Conservation (phyloP, 2,113 vertebrate species). For the Hyla sarda region DNA sequence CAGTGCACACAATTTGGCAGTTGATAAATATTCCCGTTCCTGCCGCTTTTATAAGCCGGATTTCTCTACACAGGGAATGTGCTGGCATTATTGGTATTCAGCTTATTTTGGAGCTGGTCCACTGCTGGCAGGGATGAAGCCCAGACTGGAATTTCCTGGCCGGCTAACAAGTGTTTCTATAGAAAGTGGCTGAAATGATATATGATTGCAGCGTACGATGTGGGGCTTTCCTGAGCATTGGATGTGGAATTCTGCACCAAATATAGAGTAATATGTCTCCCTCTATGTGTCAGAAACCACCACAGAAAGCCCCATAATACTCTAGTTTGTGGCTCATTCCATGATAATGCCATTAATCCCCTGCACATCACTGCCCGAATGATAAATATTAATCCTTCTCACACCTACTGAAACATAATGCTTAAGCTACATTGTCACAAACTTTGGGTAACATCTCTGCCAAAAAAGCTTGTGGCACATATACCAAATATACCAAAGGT, state of each 20-base stretch:
- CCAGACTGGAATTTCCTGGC: conserved; percentile 57
- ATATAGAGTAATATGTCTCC: background rate
- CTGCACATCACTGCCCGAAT: too few species aligned
- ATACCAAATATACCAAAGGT: too few species aligned
- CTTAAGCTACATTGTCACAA: too few species aligned
- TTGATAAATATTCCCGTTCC: background rate
- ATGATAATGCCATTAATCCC: background rate
- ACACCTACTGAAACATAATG: background rate
- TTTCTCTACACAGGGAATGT: background rate
- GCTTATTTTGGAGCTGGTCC: conserved; percentile 32
- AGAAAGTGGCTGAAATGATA: background rate
- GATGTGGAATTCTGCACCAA: background rate
- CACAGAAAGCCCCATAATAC: background rate
- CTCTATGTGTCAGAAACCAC: background rate
- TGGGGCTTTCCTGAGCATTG: background rate
- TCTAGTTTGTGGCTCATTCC: background rate
- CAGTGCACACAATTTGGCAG: too few species aligned
- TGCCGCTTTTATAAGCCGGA: background rate
- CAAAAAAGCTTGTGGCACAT: too few species aligned
- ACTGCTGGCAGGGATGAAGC: conserved; percentile 29
- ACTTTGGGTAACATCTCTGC: too few species aligned
- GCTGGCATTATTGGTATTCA: conserved; percentile 8
- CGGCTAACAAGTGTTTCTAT: conserved; percentile 20
- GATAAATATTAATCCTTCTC: background rate
- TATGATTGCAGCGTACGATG: background rate